phyloP scores from a whole-genome alignment of 1,140 invertebrate genomes.

The Onthophagus taurus region DNA sequence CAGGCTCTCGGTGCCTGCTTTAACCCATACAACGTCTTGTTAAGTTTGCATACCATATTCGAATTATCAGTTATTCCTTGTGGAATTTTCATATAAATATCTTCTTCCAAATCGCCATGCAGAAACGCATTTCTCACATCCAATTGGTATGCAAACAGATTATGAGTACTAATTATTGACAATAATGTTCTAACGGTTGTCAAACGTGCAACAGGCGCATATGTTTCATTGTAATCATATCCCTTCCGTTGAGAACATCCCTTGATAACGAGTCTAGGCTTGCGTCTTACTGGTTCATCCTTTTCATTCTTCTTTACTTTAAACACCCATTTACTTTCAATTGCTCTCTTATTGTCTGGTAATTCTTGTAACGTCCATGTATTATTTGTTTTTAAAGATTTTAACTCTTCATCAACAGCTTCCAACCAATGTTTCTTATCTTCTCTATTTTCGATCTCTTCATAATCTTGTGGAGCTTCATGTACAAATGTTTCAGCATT shows the following conservation, averaged over 20 bases:
- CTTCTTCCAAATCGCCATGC: neutral
- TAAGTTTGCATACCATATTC: slow-evolving; percentile 2
- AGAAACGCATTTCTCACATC: slow-evolving; percentile 1
- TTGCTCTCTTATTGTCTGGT: slow-evolving; percentile 1
- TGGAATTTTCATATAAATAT: neutral
- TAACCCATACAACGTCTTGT: neutral
- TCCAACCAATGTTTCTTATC: neutral
- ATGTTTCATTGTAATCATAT: slow-evolving; percentile 1
- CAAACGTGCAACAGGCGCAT: neutral
- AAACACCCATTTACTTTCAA: slow-evolving; percentile 1
- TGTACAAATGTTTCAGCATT: neutral
- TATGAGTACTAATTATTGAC: neutral
- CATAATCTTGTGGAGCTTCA: neutral
- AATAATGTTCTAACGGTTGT: slow-evolving; percentile 1
- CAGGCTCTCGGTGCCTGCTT: neutral
- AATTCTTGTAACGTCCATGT: neutral
- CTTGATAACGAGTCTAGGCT: neutral
- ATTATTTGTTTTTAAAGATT: neutral
- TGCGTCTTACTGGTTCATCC: slow-evolving; percentile 11
- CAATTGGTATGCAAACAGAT: neutral
- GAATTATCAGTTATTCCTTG: neutral
- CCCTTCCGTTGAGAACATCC: neutral
- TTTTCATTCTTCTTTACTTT: slow-evolving; percentile 3
- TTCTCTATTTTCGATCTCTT: neutral
- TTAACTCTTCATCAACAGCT: slow-evolving; percentile 1